phyloP scores from a whole-genome alignment of 2,888 invertebrate genomes.

The Geotrupes spiniger region DNA sequence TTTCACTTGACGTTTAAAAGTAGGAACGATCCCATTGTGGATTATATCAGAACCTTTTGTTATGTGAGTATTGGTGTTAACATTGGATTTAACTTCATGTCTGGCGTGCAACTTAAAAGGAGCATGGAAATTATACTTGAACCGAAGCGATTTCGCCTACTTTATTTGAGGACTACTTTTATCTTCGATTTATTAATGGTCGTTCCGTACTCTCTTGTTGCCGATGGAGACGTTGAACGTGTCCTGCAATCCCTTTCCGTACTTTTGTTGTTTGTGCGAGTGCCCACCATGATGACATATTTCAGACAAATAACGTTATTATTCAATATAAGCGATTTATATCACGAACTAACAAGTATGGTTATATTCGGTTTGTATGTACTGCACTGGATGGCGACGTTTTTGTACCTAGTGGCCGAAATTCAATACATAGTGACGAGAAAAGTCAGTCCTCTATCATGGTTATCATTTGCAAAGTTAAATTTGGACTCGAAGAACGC shows the following conservation, averaged over 20 bases:
- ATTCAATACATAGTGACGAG: background rate
- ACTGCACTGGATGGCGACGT: slow-evolving; percentile 9
- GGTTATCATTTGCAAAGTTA: background rate
- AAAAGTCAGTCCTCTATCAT: background rate
- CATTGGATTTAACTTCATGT: slow-evolving; percentile 1
- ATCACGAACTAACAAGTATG: slow-evolving; percentile 12
- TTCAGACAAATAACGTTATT: slow-evolving; percentile 12
- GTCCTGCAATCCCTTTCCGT: slow-evolving; percentile 5
- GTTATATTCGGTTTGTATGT: slow-evolving; percentile 8
- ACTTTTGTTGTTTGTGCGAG: background rate
- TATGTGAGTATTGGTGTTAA: background rate
- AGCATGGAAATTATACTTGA: slow-evolving; percentile 5
- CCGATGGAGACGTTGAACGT: background rate
- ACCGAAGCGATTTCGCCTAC: background rate
- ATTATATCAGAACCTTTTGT: too few species aligned
- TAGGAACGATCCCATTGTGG: too few species aligned
- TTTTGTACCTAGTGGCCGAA: slow-evolving; percentile 6
- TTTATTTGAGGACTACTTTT: slow-evolving; percentile 8
- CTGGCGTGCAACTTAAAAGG: slow-evolving; percentile 6
- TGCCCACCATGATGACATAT: slow-evolving; percentile 9
- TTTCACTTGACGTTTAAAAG: slow-evolving; percentile 1
- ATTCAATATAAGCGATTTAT: slow-evolving; percentile 8
- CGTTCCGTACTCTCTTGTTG: slow-evolving; percentile 2
- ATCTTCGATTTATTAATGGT: slow-evolving; percentile 7
- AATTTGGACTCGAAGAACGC: background rate